These are phyloP conservation scores for Pasiphila rectangulata DNA, from an alignment of 2,888 invertebrate genomes.

Conservation along the genomic window DNA sequence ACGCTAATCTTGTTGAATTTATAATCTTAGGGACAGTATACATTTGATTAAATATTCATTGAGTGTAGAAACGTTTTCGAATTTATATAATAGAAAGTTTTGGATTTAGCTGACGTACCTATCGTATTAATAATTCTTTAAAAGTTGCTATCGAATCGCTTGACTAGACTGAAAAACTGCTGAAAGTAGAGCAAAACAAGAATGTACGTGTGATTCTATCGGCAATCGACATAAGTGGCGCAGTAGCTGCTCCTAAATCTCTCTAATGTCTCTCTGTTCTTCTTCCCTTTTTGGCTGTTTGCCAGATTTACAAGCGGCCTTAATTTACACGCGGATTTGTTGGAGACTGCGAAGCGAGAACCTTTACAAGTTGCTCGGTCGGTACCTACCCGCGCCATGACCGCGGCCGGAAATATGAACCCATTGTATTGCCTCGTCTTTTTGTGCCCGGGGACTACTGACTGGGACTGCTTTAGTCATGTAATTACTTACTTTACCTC, in stretches of 20 bases:
- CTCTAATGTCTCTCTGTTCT: constrained; percentile 47
- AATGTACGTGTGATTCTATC: constrained; percentile 32
- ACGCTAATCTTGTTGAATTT: constrained; percentile 7
- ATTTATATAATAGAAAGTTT: constrained; percentile 22
- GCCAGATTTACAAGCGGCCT: constrained; percentile 56
- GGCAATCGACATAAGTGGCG: constrained; percentile 37
- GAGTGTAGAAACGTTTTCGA: constrained; percentile 14
- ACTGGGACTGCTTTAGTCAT: constrained; percentile 37
- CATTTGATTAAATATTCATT: constrained; percentile 16
- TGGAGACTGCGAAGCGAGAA: constrained; percentile 45
- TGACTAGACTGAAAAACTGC: constrained; percentile 15
- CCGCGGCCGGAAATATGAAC: constrained; percentile 63
- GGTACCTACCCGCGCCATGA: constrained; percentile 46
- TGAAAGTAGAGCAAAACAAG: constrained; percentile 26
- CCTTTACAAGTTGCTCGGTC: constrained; percentile 46
- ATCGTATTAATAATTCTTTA: background rate
- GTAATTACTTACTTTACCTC: constrained; percentile 31
- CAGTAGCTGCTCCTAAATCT: constrained; percentile 44
- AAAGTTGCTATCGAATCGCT: background rate
- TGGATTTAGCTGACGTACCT: constrained; percentile 1
- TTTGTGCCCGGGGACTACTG: constrained; percentile 48
- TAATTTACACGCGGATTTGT: constrained; percentile 53
- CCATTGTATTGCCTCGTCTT: constrained; percentile 62
- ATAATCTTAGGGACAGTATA: constrained; percentile 1
- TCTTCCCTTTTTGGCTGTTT: constrained; percentile 48